Evolutionary conservation across 2,113 vertebrate genomes (phyloP).

Genomic region (Malurus melanocephalus): DNA sequence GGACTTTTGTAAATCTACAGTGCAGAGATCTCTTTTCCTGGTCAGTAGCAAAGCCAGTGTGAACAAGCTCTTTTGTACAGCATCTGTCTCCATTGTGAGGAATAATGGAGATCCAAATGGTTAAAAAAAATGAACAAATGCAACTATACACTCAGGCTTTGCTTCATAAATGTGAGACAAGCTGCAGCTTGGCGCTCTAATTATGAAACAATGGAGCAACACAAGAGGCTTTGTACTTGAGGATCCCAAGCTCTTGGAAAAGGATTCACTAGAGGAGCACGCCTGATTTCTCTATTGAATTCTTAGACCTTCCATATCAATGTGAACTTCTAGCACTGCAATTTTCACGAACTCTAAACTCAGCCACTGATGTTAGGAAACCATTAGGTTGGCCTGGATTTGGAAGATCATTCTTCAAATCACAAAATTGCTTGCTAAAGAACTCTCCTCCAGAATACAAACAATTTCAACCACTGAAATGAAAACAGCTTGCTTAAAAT

Average conservation of each 20-base stretch:
- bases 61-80: neutral
- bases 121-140: neutral
- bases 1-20: neutral
- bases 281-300: neutral
- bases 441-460: neutral
- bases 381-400: neutral
- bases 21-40: neutral
- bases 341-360: neutral
- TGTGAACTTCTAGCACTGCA: neutral
- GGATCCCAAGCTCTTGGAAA: neutral
- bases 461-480: neutral
- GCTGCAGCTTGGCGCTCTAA: neutral
- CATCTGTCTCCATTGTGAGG: slow-evolving; percentile 3
- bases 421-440: neutral
- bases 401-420: neutral
- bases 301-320: neutral
- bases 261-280: neutral
- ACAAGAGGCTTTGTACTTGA: neutral
- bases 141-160: neutral
- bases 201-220: slow-evolving; percentile 6
- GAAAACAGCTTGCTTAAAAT: neutral
- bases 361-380: neutral
- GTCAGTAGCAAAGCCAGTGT: neutral
- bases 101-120: slow-evolving; percentile 1
- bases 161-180: neutral